Evolutionary conservation across 2,797 vertebrate genomes (phyloP), one percentile per base, ranked within the genome.

Genomic region (Sebastes itinus): DNA sequence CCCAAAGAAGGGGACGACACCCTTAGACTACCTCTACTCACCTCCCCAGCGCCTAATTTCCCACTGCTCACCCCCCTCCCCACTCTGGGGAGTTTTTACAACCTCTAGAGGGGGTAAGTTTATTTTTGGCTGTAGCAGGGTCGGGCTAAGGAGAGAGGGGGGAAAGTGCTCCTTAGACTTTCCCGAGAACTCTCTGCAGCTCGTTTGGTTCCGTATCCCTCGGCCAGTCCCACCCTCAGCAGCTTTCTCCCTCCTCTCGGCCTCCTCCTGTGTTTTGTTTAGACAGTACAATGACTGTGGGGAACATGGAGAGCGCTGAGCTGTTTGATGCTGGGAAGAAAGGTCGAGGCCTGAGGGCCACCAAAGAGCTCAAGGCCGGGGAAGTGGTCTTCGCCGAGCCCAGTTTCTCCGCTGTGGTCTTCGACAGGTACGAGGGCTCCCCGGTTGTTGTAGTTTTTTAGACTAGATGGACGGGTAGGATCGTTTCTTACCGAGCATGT

Each of bases 361-460:
- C 90, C 25, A 97, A 95, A 84, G 97, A 97, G 28, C 94, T 97
- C 72, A 92, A 83, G 38, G 89, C 96, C 0, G 97, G 97, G 1
- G 98, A 99, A 1, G 95, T 99, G 83, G 95, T 99, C 91, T 99
- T 99, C 7, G 94, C 98, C 0, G 98, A 99, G 84, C 92, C 97
- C 65, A 96, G 97, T 64, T 99, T 97, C 3, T 94, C 98, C 0
- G 98, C 98, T 0, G 98, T 99, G 71, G 98, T 99, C 72, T 98
- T 98, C 30, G 97, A 99, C 95, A 98, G 97, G 98, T 99, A 96
- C 60, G 54, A 25, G 14, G 14, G 23, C 55, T 72, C 7, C 9
- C 7, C 14, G 27, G 20, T 33, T 27, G 11, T 22, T 54, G 28
- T 46, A 1, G 33, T 9, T 35, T 27, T 35, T n/a, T 23, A 38